These are phyloP conservation scores for Lottia gigantea DNA, from an alignment of 2,888 invertebrate species.

Conservation along the genomic window DNA sequence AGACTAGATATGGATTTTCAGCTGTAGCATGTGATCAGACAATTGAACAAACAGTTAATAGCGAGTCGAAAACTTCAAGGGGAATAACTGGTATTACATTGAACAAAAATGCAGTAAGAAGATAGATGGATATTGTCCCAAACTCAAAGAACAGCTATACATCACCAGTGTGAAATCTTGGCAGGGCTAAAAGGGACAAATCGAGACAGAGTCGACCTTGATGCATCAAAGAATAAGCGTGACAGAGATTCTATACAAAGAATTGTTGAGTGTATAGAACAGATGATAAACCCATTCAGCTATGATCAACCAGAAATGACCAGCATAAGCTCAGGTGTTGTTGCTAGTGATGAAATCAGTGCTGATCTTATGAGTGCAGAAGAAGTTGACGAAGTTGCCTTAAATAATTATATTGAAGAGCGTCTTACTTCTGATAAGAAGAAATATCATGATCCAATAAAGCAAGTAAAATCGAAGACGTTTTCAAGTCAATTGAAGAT, in stretches of 20 bases:
- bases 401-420: no score
- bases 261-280: no score
- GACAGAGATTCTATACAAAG: background rate
- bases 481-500: background rate
- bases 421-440: no score
- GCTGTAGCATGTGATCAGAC: slow-evolving; percentile 11
- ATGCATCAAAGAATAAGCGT: background rate
- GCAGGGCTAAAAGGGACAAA: background rate
- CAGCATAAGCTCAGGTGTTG: no score
- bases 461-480: background rate
- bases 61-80: slow-evolving; percentile 15
- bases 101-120: slow-evolving; percentile 11
- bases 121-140: slow-evolving; percentile 12
- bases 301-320: no score
- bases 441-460: no score
- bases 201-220: background rate
- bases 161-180: background rate
- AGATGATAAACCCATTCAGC: no score
- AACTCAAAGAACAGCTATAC: background rate
- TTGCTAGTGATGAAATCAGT: no score
- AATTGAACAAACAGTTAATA: slow-evolving; percentile 14
- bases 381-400: no score
- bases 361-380: no score
- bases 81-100: slow-evolving; percentile 16
- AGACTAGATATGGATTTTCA: slow-evolving; percentile 3